Base-by-base conservation (phyloP, 2,888 invertebrate genomes). In the Uropetala carovei region DNA sequence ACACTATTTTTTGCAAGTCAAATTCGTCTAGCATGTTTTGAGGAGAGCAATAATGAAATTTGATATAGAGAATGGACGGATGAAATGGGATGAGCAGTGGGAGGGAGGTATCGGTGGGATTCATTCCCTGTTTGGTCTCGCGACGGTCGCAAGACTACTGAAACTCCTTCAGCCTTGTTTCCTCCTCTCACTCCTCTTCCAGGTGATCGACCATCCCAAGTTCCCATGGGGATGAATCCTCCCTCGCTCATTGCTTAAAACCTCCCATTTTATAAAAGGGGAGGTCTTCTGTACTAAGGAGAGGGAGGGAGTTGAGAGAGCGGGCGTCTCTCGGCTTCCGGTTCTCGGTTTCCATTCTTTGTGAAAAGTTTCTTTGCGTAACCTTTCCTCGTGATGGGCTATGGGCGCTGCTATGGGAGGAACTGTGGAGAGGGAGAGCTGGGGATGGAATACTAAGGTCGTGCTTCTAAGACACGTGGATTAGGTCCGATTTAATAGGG, bases 281-380 rank as follows among this genome's bases (percentile, higher is more conserved):
- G 86, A 8, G 22, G 58, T 58, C 22, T 16, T 5, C 30, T 30
- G 11, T 68, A 14, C 60, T 16, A 11, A 22, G 57, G 22, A 30
- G 9, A 82, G 86, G 85, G 57, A 57, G 16, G n/a, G n/a, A 16
- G 27, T 58, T 14, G 89, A n/a, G 43, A 64, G 89, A 64, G 64
- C 89, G 60, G 60, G 89, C 60, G 89, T 89, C 89, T 43, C 89
- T 86, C 18, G 16, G 60, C 86, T 89, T 89, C 89, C 89, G 89
- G 89, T 89, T 89, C 89, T 89, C 89, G 89, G 43, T 89, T 89
- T 89, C 89, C 64, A 64, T 64, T 89, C 89, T 89, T 89, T 89
- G 89, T 89, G 89, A 43, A 89, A 89, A 89, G 89, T 89, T 89
- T 68, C 89, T 89, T 89, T 68, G 89, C 89, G 89, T 89, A 89